Evolutionary conservation across 1,140 invertebrate species (phyloP), one percentile per base, ranked within the genome.

Genomic region (Centruroides vittatus): DNA sequence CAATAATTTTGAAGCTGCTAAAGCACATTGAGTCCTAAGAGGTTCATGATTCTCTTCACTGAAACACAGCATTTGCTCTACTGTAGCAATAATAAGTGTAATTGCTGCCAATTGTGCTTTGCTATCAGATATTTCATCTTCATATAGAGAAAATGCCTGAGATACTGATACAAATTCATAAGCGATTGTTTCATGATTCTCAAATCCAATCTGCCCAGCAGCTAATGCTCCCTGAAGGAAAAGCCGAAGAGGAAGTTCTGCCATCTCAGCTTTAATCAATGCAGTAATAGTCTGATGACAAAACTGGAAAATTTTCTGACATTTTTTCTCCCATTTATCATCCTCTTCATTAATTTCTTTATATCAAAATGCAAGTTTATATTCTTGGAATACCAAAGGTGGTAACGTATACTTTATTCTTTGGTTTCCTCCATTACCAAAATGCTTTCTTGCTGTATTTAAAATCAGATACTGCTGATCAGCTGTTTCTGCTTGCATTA

Each of bases 271-370:
- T 73, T 97, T 97, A 61, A 93, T 89, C 49, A 99, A 74, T 47
- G 89, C 86, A 35, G 82, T 86, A 63, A 99, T 96, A 3, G 93
- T 97, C 53, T 69, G 66, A 71, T 97, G 93, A 71, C 93, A 97
- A 73, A 97, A 98, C 71, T 96, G 88, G 75, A 99, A 97, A 57
- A 99, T 95, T 75, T 98, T 98, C 70, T 92, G 86, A 68, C 93
- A 94, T 73, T 98, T 98, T 72, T 94, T 96, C 71, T 96, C 89
- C 93, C 95, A 99, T 77, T 94, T 91, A 57, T 93, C 89, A 76
- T 96, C 92, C 83, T 91, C 78, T 61, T 90, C 84, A 67, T 82
- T 80, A 6, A 84, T 72, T 12, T 84, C 79, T 71, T 85, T 85
- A 70, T 91, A 97, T 13, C 57, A 49, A 69, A 87, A 88, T 0